A percentile compares a stretch with the other conserved stretches of the same genome.
Conservation (phyloP, 2,113 vertebrate genomes). For the Colius striatus region DNA sequence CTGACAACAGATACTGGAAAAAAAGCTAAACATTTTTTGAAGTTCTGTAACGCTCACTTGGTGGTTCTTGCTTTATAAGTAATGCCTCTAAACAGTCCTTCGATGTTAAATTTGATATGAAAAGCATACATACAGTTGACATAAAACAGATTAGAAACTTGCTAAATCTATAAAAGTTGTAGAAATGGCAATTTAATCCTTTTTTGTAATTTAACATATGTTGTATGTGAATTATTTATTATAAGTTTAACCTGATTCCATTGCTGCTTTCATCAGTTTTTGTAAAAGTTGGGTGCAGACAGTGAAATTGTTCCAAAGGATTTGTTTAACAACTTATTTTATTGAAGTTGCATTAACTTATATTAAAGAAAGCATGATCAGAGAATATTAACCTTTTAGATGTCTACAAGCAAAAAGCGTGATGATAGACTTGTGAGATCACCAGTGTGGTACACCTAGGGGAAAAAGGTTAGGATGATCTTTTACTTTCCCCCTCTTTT, state of each 20-base stretch:
- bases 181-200: conserved; percentile 72
- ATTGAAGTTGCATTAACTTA: conserved; percentile 64
- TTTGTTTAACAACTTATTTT: conserved; percentile 46
- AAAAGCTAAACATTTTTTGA: conserved; percentile 75
- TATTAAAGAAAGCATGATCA: conserved; percentile 27
- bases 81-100: conserved; percentile 74
- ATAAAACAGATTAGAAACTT: conserved; percentile 68
- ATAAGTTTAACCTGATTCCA: conserved; percentile 71
- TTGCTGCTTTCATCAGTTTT: conserved; percentile 72
- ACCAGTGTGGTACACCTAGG: conserved; percentile 22
- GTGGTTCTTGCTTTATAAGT: conserved; percentile 78
- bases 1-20: conserved; percentile 73
- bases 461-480: not conserved
- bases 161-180: conserved; percentile 71
- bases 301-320: conserved; percentile 64
- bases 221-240: conserved; percentile 83
- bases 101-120: conserved; percentile 74
- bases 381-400: conserved; percentile 28
- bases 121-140: conserved; percentile 70
- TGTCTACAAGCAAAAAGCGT: not conserved
- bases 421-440: conserved; percentile 39
- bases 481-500: not conserved
- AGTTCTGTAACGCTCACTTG: conserved; percentile 76
- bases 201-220: conserved; percentile 74
- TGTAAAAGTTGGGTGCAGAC: conserved; percentile 61